phyloP scores from a whole-genome alignment of 2,888 invertebrate species.

The Erebia ligea region DNA sequence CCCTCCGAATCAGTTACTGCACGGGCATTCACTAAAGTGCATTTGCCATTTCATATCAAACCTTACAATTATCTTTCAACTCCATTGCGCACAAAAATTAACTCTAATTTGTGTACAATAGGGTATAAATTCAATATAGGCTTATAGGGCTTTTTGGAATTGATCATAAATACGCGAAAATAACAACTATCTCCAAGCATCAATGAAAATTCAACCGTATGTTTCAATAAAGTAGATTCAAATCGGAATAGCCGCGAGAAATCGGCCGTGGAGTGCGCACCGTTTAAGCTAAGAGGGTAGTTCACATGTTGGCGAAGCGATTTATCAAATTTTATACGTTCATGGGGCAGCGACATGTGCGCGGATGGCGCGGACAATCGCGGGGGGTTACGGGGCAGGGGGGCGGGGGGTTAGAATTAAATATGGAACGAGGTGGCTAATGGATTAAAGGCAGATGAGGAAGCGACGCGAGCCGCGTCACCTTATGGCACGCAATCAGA shows the following conservation, averaged over 20 bases:
- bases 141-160: constrained; percentile 44
- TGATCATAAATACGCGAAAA: constrained; percentile 61
- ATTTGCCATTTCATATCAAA: constrained; percentile 74
- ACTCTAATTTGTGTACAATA: constrained; percentile 42
- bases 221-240: constrained; percentile 40
- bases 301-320: constrained; percentile 80
- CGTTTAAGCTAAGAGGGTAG: constrained; percentile 81
- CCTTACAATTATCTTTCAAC: constrained; percentile 60
- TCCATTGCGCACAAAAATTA: constrained; percentile 43
- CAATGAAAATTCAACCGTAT: constrained; percentile 45
- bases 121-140: constrained; percentile 42
- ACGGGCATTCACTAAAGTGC: constrained; percentile 77
- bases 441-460: constrained; percentile 75
- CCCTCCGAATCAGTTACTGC: constrained; percentile 74
- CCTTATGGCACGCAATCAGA: constrained; percentile 71
- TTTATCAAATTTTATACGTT: constrained; percentile 82
- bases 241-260: constrained; percentile 41
- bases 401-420: constrained; percentile 65
- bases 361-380: constrained; percentile 72
- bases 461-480: constrained; percentile 49
- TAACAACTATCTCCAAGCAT: constrained; percentile 56
- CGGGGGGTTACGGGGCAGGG: constrained; percentile 46
- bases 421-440: constrained; percentile 76
- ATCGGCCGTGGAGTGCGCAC: constrained; percentile 56
- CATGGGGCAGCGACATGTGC: constrained; percentile 77